A percentile compares a stretch with the other conserved stretches of the same genome.
Evolutionary conservation across 92 coral and sea anemone genomes (phyloP).

Genomic region (Palythoa grandiflora): DNA sequence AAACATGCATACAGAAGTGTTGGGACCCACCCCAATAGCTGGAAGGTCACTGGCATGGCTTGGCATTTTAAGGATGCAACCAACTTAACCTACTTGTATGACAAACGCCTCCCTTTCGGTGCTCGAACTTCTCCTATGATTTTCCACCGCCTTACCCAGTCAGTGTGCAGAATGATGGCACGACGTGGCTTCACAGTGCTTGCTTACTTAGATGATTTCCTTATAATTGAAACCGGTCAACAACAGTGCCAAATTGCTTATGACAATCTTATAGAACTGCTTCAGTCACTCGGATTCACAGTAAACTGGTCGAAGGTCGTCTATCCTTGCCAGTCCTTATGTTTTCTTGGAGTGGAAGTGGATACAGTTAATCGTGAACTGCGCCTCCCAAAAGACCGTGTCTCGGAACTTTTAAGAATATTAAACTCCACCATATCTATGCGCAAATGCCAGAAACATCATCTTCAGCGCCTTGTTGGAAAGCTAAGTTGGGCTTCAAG

Average conservation of each 20-base stretch:
- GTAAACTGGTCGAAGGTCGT: constrained; percentile 55
- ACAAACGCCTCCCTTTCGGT: constrained; percentile 46
- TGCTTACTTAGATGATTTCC: constrained; percentile 51
- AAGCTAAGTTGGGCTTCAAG: constrained; percentile 60
- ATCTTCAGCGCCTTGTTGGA: constrained; percentile 45
- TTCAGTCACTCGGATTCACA: constrained; percentile 45
- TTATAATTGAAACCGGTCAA: constrained; percentile 40
- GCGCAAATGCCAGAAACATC: constrained; percentile 47
- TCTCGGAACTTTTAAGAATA: constrained; percentile 44
- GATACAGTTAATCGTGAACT: constrained; percentile 56
- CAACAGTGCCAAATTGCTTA: constrained; percentile 30
- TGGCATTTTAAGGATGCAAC: constrained; percentile 37
- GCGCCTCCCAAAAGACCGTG: constrained; percentile 43
- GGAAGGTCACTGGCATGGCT: constrained; percentile 56
- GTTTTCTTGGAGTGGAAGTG: constrained; percentile 56
- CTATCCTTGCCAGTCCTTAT: constrained; percentile 46
- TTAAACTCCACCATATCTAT: constrained; percentile 18
- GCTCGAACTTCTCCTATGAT: constrained; percentile 38
- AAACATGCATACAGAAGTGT: constrained; percentile 54
- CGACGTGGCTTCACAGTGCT: constrained; percentile 48
- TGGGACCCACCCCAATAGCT: constrained; percentile 50
- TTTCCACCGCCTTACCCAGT: constrained; percentile 46
- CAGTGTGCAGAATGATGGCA: constrained; percentile 52
- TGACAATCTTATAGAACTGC: constrained; percentile 35
- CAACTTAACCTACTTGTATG: constrained; percentile 36